Conservation (phyloP, 2,113 vertebrate species). For the Heterochromis multidens region DNA sequence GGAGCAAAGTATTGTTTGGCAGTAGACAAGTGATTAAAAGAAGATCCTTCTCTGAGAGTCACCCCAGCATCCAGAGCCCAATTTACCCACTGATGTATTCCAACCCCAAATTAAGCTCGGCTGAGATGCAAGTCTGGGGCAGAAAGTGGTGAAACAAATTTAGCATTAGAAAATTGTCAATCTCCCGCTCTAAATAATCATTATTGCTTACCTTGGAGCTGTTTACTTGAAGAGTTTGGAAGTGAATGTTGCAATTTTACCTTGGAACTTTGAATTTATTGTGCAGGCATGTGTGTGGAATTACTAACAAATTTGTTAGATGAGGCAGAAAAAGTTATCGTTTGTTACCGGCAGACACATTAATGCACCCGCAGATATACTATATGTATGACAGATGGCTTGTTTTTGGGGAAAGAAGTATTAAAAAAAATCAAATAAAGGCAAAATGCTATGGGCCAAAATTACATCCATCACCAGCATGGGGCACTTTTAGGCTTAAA, state of each 20-base stretch:
- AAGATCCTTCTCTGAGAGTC: not conserved
- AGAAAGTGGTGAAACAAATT: not conserved
- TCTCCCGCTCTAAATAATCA: conserved; percentile 17
- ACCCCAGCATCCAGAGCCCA: not conserved
- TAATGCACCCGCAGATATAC: not conserved
- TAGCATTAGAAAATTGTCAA: not conserved
- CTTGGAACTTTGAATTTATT: conserved; percentile 2
- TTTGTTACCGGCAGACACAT: not conserved
- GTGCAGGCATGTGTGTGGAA: not conserved
- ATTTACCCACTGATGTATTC: not conserved
- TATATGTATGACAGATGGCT: not conserved
- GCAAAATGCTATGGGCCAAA: not conserved
- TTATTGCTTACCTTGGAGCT: not conserved
- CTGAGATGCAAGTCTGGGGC: not conserved
- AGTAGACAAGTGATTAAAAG: not conserved
- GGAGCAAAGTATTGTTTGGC: not conserved
- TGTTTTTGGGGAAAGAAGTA: not conserved
- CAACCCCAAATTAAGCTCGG: conserved; percentile 14
- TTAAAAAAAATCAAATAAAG: not conserved
- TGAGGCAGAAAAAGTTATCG: not conserved
- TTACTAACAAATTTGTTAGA: not conserved
- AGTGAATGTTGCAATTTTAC: conserved; percentile 5
- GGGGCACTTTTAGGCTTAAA: not conserved
- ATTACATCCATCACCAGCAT: not conserved
- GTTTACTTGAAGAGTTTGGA: conserved; percentile 8